phyloP scores from a whole-genome alignment of 1,140 invertebrate genomes.

The Drosophila teissieri region DNA sequence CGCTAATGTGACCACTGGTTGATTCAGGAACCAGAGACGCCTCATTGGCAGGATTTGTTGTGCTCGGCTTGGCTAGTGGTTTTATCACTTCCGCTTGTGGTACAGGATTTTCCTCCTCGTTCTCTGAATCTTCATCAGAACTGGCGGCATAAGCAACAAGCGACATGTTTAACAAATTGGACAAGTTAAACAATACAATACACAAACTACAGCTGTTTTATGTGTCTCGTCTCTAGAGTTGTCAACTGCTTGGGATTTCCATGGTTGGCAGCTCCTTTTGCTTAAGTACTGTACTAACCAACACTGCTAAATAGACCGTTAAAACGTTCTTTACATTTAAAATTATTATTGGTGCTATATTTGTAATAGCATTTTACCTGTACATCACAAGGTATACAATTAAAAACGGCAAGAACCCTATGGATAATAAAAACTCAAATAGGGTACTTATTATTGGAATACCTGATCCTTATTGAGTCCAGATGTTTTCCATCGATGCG shows the following conservation, averaged over 20 bases:
- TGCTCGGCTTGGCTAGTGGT: slow-evolving; percentile 3
- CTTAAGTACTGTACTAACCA: neutral
- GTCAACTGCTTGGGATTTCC: neutral
- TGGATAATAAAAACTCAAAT: neutral
- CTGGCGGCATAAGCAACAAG: slow-evolving; percentile 81
- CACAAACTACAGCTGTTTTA: slow-evolving; percentile 17
- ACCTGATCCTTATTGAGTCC: neutral
- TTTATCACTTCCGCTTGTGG: slow-evolving; percentile 41
- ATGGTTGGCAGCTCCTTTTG: neutral
- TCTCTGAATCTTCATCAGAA: slow-evolving; percentile 73
- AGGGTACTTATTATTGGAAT: neutral
- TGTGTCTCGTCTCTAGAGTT: slow-evolving; percentile 7
- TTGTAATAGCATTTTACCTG: no score
- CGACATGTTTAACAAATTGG: slow-evolving; percentile 58
- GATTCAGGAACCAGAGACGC: neutral
- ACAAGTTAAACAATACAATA: slow-evolving; percentile 7
- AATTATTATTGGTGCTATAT: no score
- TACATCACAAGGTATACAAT: no score
- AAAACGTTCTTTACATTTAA: neutral
- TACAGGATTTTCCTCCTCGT: slow-evolving; percentile 32
- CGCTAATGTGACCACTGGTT: slow-evolving; percentile 70
- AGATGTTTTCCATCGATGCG: slow-evolving; percentile 1
- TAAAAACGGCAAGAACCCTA: no score
- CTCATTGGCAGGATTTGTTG: neutral
- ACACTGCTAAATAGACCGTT: neutral